Evolutionary conservation across 2,113 vertebrate species (phyloP).

Genomic region (Accipiter cooperii): DNA sequence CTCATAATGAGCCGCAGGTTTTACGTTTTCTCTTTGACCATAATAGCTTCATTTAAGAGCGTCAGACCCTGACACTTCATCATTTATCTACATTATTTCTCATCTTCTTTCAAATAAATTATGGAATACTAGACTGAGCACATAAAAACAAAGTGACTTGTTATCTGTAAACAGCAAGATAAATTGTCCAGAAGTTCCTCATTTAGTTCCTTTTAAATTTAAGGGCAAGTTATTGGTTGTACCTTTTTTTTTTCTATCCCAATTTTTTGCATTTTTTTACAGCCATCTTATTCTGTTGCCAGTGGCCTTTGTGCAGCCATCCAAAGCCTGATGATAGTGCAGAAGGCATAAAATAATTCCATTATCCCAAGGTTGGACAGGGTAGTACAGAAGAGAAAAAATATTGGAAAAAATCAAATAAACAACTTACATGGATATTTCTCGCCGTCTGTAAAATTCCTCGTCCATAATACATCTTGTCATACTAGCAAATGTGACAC

Average conservation of each 20-base stretch:
- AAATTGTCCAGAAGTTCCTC: slow-evolving; percentile 85
- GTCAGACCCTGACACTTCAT: slow-evolving; percentile 88
- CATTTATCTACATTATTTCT: slow-evolving; percentile 93
- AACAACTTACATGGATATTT: slow-evolving; percentile 69
- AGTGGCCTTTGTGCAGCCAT: slow-evolving; percentile 78
- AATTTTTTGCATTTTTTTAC: slow-evolving; percentile 76
- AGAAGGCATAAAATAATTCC: slow-evolving; percentile 78
- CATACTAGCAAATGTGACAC: slow-evolving; percentile 73
- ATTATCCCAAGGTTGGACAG: slow-evolving; percentile 74
- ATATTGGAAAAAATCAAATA: slow-evolving; percentile 59
- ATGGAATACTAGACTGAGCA: slow-evolving; percentile 88
- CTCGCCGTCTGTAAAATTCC: slow-evolving; percentile 64
- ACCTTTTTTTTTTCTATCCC: slow-evolving; percentile 59
- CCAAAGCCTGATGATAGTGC: slow-evolving; percentile 70
- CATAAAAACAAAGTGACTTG: slow-evolving; percentile 89
- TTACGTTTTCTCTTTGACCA: slow-evolving; percentile 86
- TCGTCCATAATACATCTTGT: slow-evolving; percentile 69
- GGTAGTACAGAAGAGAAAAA: slow-evolving; percentile 26
- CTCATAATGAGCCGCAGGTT: slow-evolving; percentile 88
- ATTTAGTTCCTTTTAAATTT: slow-evolving; percentile 81
- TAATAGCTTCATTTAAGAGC: slow-evolving; percentile 91
- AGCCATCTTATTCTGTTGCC: slow-evolving; percentile 77
- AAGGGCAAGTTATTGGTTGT: slow-evolving; percentile 77
- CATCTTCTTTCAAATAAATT: slow-evolving; percentile 91
- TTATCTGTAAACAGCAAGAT: slow-evolving; percentile 89